Evolutionary conservation across 1,140 invertebrate species (phyloP).

Genomic region (Panagrolaimus sp.): DNA sequence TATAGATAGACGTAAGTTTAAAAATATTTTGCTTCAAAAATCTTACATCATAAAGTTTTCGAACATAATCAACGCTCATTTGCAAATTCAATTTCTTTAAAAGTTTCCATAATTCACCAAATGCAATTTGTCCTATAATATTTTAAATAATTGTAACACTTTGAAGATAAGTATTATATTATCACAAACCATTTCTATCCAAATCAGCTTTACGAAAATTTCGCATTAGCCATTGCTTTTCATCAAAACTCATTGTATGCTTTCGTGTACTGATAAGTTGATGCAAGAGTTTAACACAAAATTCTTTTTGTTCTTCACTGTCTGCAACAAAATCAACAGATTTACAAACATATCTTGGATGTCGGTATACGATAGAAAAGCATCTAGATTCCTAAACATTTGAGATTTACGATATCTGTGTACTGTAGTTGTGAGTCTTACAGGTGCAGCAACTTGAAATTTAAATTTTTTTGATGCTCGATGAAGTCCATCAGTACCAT

Average conservation of each 20-base stretch:
- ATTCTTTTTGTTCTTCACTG: constrained; percentile 23
- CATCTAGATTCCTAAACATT: constrained; percentile 51
- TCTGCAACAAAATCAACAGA: constrained; percentile 51
- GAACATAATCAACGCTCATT: constrained; percentile 50
- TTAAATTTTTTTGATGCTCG: constrained; percentile 45
- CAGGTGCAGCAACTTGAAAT: constrained; percentile 48
- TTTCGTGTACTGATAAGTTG: constrained; percentile 30
- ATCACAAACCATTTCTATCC: constrained; percentile 46
- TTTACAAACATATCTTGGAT: constrained; percentile 53
- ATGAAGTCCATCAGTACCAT: constrained; percentile 53
- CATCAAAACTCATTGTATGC: constrained; percentile 47
- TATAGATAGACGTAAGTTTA: not conserved
- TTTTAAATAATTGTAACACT: constrained; percentile 16
- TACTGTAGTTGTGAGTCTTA: constrained; percentile 26
- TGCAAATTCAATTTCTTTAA: constrained; percentile 55
- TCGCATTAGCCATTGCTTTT: constrained; percentile 48
- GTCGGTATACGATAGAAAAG: constrained; percentile 56
- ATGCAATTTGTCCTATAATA: constrained; percentile 45
- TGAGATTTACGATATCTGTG: not conserved
- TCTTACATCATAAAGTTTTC: constrained; percentile 49
- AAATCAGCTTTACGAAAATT: constrained; percentile 55
- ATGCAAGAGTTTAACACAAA: constrained; percentile 37
- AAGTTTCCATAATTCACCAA: constrained; percentile 56
- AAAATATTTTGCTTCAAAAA: not conserved
- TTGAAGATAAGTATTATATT: constrained; percentile 8